A percentile compares a stretch with the other conserved stretches of the same genome.
phyloP scores from a whole-genome alignment of 2,888 invertebrate genomes.

The Anodontia alba region DNA sequence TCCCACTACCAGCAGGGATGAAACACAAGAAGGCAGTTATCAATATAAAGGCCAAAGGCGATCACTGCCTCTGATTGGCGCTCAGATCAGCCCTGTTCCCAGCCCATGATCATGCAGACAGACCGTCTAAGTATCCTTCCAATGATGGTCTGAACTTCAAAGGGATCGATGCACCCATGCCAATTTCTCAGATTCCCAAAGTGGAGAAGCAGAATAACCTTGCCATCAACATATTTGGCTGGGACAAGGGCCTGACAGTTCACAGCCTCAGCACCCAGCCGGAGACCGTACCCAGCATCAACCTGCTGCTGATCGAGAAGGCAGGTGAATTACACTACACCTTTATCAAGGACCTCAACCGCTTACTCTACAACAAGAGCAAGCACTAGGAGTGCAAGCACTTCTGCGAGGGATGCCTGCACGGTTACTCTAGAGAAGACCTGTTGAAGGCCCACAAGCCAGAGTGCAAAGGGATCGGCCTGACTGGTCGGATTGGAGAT shows the following conservation, averaged over 20 bases:
- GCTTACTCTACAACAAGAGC: too few species aligned
- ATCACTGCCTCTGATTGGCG: neutral
- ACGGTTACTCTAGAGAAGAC: slow-evolving; percentile 34
- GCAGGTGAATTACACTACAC: too few species aligned
- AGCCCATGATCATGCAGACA: neutral
- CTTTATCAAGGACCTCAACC: too few species aligned
- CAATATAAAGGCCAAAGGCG: neutral
- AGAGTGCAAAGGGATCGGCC: too few species aligned
- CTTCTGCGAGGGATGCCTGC: slow-evolving; percentile 41
- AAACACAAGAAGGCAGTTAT: too few species aligned
- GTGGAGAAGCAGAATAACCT: slow-evolving; percentile 9
- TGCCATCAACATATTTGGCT: too few species aligned
- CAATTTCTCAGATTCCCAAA: neutral
- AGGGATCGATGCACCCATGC: too few species aligned
- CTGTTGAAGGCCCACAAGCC: too few species aligned
- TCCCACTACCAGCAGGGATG: slow-evolving; percentile 29
- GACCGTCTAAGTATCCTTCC: slow-evolving; percentile 6
- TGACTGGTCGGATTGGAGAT: slow-evolving; percentile 21
- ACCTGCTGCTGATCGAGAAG: too few species aligned
- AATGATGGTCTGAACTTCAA: slow-evolving; percentile 1
- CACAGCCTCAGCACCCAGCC: slow-evolving; percentile 16
- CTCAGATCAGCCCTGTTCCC: too few species aligned
- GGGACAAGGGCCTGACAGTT: slow-evolving; percentile 27
- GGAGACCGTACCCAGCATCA: neutral
- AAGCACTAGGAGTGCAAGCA: too few species aligned